Conservation (phyloP, 2,113 vertebrate genomes). For the Pteropus alecto region DNA sequence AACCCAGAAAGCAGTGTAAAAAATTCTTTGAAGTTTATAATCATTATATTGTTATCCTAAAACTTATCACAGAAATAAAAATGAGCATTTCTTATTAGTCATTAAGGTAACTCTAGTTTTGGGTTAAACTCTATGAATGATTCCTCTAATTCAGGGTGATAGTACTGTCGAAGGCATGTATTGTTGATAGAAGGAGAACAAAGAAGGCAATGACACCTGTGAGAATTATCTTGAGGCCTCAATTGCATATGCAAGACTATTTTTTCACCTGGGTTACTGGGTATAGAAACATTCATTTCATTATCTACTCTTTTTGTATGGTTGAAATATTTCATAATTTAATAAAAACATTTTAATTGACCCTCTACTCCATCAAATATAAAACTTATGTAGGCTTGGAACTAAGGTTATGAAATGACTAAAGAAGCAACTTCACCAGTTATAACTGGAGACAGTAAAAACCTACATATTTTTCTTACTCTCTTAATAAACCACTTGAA, state of each 20-base stretch:
- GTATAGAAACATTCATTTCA: not conserved
- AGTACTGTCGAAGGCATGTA: no score
- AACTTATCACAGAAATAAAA: not conserved
- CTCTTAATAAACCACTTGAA: not conserved
- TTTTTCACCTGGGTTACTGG: not conserved
- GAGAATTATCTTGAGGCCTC: not conserved
- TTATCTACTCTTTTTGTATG: not conserved
- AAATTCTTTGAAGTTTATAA: not conserved
- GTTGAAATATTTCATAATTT: not conserved
- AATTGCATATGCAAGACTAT: not conserved
- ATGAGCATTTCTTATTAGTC: not conserved
- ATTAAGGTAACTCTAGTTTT: not conserved
- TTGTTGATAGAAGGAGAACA: rapidly evolving
- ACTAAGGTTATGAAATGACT: not conserved
- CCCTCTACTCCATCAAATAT: not conserved
- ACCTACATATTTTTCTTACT: not conserved
- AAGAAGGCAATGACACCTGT: rapidly evolving
- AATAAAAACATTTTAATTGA: not conserved
- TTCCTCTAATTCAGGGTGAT: not conserved
- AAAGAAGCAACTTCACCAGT: not conserved
- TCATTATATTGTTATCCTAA: not conserved
- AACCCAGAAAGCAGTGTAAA: not conserved
- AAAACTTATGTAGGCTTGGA: not conserved
- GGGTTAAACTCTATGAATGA: not conserved
- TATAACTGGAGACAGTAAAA: not conserved